A percentile compares a stretch with the other conserved stretches of the same genome.
These are phyloP conservation scores for Motacilla tschutschensis DNA, from an alignment of 2,113 vertebrate genomes.

Conservation along the genomic window DNA sequence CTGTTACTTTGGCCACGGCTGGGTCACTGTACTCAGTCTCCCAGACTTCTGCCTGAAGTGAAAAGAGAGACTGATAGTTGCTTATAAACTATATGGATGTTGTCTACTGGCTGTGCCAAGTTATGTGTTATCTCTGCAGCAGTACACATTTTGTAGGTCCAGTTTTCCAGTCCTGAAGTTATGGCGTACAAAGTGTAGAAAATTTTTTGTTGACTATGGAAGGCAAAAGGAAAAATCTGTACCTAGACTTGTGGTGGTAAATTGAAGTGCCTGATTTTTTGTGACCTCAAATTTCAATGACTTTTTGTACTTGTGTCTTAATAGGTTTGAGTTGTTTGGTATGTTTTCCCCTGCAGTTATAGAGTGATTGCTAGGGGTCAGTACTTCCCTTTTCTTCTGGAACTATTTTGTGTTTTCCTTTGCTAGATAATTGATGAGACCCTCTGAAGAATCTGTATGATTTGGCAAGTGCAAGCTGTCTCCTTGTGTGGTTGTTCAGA, in stretches of 20 bases:
- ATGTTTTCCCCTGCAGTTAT: neutral
- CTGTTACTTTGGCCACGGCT: neutral
- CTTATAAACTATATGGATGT: neutral
- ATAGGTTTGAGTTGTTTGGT: neutral
- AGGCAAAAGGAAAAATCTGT: neutral
- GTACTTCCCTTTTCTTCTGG: neutral
- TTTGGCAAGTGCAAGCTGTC: conserved; percentile 19
- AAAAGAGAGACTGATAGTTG: neutral
- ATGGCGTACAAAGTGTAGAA: neutral
- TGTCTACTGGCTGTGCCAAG: neutral
- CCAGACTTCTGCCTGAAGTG: neutral
- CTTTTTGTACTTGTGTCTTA: neutral
- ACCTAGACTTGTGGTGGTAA: neutral
- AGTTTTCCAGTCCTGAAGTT: neutral
- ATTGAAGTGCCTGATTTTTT: neutral
- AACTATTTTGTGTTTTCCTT: neutral
- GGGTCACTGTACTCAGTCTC: neutral
- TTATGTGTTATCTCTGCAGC: neutral
- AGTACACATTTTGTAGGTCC: neutral
- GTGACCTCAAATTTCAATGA: neutral
- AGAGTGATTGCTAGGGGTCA: neutral
- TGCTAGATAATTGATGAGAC: conserved; percentile 7
- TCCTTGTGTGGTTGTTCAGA: conserved; percentile 19
- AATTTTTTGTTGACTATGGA: neutral
- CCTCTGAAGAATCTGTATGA: neutral